A percentile compares a stretch with the other conserved stretches of the same genome.
phyloP scores from a whole-genome alignment of 2,888 invertebrate species.

The Augochlorella aurata region DNA sequence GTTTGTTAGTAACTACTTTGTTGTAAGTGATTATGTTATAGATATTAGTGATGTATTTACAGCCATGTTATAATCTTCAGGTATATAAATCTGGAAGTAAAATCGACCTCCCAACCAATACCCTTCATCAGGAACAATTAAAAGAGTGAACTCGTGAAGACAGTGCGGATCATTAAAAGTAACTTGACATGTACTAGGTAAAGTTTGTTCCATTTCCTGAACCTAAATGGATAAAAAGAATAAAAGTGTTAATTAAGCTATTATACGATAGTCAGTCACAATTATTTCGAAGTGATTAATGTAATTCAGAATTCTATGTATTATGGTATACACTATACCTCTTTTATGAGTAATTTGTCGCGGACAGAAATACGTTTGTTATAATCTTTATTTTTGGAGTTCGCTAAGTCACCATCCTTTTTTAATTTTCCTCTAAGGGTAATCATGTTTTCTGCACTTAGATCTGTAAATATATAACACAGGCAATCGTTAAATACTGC shows the following conservation, averaged over 20 bases:
- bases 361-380: conserved; percentile 88
- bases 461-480: conserved; percentile 25
- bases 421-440: conserved; percentile 89
- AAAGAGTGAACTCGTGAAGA: conserved; percentile 90
- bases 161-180: conserved; percentile 92
- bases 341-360: conserved; percentile 91
- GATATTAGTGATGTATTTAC: conserved; percentile 84
- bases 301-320: not conserved
- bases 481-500: not conserved
- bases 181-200: conserved; percentile 91
- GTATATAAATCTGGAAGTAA: conserved; percentile 92
- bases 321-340: conserved; percentile 82
- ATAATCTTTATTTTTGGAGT: conserved; percentile 72
- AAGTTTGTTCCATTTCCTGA: conserved; percentile 92
- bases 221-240: conserved; percentile 79
- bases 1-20: conserved; percentile 1
- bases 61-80: conserved; percentile 98
- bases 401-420: conserved; percentile 84
- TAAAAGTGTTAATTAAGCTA: not conserved
- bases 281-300: not conserved
- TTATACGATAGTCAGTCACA: not conserved
- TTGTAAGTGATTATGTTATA: not conserved
- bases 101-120: conserved; percentile 95
- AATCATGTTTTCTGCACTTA: conserved; percentile 84
- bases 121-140: conserved; percentile 92